Percentiles rank a stretch among this genome's conserved stretches.
phyloP scores from a whole-genome alignment of 2,113 vertebrate species.

The Plectropomus leopardus region DNA sequence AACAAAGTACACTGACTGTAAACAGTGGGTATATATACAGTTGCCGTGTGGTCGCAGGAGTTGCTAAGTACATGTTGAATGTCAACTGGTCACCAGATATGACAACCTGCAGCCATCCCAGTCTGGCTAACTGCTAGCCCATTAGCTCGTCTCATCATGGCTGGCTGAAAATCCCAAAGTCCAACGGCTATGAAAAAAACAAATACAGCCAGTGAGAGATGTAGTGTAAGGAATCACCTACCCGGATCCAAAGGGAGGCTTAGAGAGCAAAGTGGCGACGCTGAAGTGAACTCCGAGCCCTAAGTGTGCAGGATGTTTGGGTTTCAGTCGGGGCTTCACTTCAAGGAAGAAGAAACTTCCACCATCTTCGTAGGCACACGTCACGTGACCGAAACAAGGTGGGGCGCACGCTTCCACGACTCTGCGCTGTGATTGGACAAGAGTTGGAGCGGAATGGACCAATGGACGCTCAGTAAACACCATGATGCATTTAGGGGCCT shows the following conservation, averaged over 20 bases:
- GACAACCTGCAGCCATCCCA: slow-evolving; percentile 51
- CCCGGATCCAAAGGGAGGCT: slow-evolving; percentile 45
- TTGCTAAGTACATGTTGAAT: slow-evolving; percentile 61
- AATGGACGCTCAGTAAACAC: slow-evolving; percentile 48
- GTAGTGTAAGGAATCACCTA: slow-evolving; percentile 34
- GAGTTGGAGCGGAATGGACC: slow-evolving; percentile 17
- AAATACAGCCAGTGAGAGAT: not conserved
- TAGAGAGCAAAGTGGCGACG: not conserved
- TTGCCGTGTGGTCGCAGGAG: not conserved
- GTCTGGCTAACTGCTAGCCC: slow-evolving; percentile 65
- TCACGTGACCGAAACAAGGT: slow-evolving; percentile 84
- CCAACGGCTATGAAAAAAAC: slow-evolving; percentile 16
- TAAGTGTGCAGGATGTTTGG: slow-evolving; percentile 48
- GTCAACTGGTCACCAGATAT: slow-evolving; percentile 41
- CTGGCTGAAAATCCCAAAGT: slow-evolving; percentile 66
- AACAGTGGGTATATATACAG: not conserved
- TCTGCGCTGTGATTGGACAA: slow-evolving; percentile 55
- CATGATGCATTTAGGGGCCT: slow-evolving; percentile 8
- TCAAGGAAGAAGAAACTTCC: slow-evolving; percentile 81
- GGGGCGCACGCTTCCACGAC: slow-evolving; percentile 51
- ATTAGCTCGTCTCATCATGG: slow-evolving; percentile 70
- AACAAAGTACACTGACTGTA: not conserved
- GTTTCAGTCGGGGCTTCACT: slow-evolving; percentile 69
- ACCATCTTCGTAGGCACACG: slow-evolving; percentile 76
- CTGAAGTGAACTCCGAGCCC: slow-evolving; percentile 29